Conservation (phyloP, 2,888 invertebrate genomes). For the Parthenolecanium corni region DNA sequence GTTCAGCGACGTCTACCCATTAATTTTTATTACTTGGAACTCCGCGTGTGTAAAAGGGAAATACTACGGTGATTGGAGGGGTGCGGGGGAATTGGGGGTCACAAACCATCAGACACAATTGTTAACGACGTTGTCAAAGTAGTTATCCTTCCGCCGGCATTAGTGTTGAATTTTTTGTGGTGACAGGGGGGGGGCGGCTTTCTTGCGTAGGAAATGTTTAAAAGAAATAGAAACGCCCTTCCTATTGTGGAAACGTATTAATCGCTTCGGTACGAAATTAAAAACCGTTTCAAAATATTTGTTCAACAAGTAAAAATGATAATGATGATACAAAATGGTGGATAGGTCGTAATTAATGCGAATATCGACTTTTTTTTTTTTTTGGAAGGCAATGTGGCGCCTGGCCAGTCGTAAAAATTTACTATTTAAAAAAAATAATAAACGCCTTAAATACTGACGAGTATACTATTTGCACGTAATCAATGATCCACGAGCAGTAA, state of each 20-base stretch:
- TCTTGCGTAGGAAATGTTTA: too few relatives aligned
- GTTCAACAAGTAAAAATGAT: not conserved
- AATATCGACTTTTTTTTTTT: too few relatives aligned
- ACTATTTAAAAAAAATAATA: too few relatives aligned
- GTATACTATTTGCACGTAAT: too few relatives aligned
- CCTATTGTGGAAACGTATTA: not conserved
- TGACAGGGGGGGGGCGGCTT: too few relatives aligned
- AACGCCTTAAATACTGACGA: too few relatives aligned
- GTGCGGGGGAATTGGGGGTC: not conserved
- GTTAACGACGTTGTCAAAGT: not conserved
- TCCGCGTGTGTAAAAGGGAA: not conserved
- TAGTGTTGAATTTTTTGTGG: not conserved
- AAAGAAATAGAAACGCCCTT: not conserved
- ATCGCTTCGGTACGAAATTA: not conserved
- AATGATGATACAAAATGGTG: too few relatives aligned
- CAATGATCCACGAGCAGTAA: too few relatives aligned
- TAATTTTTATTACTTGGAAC: conserved; percentile 13
- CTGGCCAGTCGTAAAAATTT: too few relatives aligned
- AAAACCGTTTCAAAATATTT: not conserved
- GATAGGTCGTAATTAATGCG: too few relatives aligned
- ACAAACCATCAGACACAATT: not conserved
- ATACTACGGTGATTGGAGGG: not conserved
- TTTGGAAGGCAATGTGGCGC: too few relatives aligned
- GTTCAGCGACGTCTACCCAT: conserved; percentile 14
- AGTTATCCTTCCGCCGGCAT: conserved; percentile 3